Base-by-base conservation (phyloP, 2,888 invertebrate species). In the Ornithoptera alexandrae region DNA sequence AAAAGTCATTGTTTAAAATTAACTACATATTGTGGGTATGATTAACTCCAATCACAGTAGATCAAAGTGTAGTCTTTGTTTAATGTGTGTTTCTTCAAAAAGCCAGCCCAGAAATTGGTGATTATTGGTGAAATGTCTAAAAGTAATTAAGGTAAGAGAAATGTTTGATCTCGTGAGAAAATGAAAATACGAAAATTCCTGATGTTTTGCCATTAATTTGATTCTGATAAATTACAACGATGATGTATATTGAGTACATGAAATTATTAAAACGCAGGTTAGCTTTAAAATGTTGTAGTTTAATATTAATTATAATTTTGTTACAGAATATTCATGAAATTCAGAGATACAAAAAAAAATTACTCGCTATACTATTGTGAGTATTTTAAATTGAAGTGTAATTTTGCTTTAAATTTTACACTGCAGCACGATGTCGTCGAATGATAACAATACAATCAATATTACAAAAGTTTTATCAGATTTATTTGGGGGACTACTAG, bases 401-500 rank as follows among this genome's bases (percentile, higher is more conserved):
- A n/a, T n/a, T n/a, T n/a, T 1, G 6, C n/a, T n/a, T 8, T 6
- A n/a, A 18, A n/a, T 53, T 53, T 53, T n/a, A 53, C 5, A 8
- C 8, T n/a, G 53, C 17, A 53, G 20, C 66, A 85, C 79, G 74
- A 91, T 90, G 91, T 79, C 81, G 70, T 74, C 76, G 57, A 84
- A 85, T 68, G 85, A 84, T 39, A 78, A 77, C 53, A 68, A 70
- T 65, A 77, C 82, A 8, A 82, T 85, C 1, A 92, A 92, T 71
- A 88, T 92, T 74, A 92, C 92, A 18, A 85, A 87, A 73, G 83
- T 89, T 0, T 73, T 92, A 20, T 87, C 90, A 3, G 87, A 84
- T 74, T 77, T 92, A 62, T 91, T 92, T 65, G 89, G 89, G 74
- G 90, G 91, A 69, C 86, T 92, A 86, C 72, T 86, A 4, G 87